Conservation (phyloP, 2,888 invertebrate genomes). For the Drosophila kuntzei region DNA sequence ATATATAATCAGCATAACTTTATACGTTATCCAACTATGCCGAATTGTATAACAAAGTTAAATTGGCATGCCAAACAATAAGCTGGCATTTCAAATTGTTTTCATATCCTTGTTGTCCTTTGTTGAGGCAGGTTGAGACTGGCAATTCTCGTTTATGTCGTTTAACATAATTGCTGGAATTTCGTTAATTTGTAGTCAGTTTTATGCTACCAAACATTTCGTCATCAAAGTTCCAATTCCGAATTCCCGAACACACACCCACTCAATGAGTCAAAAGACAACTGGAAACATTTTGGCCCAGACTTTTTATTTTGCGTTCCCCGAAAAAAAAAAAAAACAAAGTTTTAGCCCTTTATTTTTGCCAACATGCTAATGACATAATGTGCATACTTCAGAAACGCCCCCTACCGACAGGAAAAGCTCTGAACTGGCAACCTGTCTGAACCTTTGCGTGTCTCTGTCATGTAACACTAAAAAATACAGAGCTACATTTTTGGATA, state of each 20-base stretch:
- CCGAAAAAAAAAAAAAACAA: constrained; percentile 29
- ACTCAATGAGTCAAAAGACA: constrained; percentile 45
- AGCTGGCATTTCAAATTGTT: constrained; percentile 21
- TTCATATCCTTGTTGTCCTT: constrained; percentile 52
- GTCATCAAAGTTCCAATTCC: constrained; percentile 44
- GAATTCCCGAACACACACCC: neutral
- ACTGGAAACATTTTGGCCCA: constrained; percentile 28
- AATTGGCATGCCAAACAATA: constrained; percentile 53
- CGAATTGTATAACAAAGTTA: constrained; percentile 59
- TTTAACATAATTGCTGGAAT: constrained; percentile 72
- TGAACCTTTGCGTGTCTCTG: constrained; percentile 71
- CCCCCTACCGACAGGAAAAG: constrained; percentile 22
- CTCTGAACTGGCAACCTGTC: constrained; percentile 45
- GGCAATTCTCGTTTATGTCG: constrained; percentile 46
- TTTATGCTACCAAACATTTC: constrained; percentile 61
- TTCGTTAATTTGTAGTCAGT: constrained; percentile 76
- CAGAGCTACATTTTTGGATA: constrained; percentile 22
- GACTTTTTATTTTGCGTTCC: constrained; percentile 32
- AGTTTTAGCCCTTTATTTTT: constrained; percentile 60
- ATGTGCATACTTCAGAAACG: constrained; percentile 78
- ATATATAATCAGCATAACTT: constrained; percentile 39
- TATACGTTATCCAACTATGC: constrained; percentile 33
- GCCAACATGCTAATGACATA: constrained; percentile 82
- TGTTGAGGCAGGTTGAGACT: constrained; percentile 68
- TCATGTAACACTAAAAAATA: constrained; percentile 35